Evolutionary conservation across 2,888 invertebrate species (phyloP).

Genomic region (Yponomeuta plumbellus): DNA sequence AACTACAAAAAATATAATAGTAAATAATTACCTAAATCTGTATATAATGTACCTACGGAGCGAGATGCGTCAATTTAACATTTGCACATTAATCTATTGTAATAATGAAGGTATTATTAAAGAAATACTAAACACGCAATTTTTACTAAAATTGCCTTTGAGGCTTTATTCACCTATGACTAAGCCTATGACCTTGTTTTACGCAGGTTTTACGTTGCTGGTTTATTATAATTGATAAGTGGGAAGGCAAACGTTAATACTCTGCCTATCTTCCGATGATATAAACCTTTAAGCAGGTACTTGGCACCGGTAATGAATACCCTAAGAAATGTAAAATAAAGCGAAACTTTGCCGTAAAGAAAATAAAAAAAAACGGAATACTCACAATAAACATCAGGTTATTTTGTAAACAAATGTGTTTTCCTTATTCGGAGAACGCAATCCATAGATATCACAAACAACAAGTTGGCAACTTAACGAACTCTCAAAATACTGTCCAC

Average conservation of each 20-base stretch:
- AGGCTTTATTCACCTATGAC: too few species aligned
- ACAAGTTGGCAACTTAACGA: background rate
- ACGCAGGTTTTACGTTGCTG: too few species aligned
- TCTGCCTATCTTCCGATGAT: background rate
- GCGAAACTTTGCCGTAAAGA: background rate
- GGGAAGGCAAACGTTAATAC: background rate
- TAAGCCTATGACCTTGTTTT: background rate
- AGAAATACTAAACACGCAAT: background rate
- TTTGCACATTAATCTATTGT: too few species aligned
- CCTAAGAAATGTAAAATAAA: background rate
- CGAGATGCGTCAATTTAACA: too few species aligned
- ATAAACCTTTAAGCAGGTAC: background rate
- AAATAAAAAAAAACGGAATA: background rate
- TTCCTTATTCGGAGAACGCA: background rate
- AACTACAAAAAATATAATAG: too few species aligned
- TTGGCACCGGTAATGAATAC: too few species aligned
- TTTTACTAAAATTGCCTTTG: background rate
- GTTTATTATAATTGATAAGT: background rate
- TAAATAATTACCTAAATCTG: too few species aligned
- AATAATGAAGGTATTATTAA: too few species aligned
- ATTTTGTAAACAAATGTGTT: background rate
- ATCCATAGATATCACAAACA: background rate
- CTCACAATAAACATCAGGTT: constrained; percentile 1
- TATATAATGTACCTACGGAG: too few species aligned
- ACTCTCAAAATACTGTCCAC: background rate